Conservation (phyloP, 2,888 invertebrate genomes). For the Drosophila macrospina region DNA sequence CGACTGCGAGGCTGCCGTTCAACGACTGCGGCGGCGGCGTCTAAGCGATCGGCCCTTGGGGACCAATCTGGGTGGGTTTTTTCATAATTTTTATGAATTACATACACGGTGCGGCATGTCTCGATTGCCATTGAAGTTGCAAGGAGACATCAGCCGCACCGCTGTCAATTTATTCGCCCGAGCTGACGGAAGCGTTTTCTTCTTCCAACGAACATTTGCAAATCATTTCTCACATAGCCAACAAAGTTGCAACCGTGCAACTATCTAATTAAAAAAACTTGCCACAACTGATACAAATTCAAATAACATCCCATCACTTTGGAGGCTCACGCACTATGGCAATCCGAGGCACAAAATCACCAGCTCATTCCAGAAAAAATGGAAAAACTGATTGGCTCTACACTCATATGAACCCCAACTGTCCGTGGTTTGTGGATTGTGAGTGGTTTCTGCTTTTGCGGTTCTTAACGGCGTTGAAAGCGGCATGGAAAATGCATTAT, state of each 20-base stretch:
- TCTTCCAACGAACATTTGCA: constrained; percentile 52
- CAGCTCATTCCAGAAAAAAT: constrained; percentile 45
- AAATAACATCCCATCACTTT: constrained; percentile 65
- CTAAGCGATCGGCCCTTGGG: constrained; percentile 65
- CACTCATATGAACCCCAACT: constrained; percentile 49
- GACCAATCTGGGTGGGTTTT: constrained; percentile 80
- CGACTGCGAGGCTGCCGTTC: constrained; percentile 27
- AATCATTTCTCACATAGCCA: constrained; percentile 53
- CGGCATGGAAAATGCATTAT: constrained; percentile 76
- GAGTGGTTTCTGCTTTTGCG: constrained; percentile 65
- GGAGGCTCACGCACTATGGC: constrained; percentile 62
- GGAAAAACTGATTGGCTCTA: constrained; percentile 54
- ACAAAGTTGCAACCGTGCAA: constrained; percentile 14
- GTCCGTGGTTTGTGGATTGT: constrained; percentile 48
- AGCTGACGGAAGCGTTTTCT: constrained; percentile 61
- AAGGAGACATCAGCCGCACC: constrained; percentile 8
- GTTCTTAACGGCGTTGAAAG: constrained; percentile 59
- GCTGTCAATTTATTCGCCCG: constrained; percentile 39
- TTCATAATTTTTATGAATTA: constrained; percentile 79
- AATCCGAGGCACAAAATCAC: constrained; percentile 35
- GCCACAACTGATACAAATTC: constrained; percentile 50
- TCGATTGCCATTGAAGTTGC: constrained; percentile 46
- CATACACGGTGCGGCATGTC: constrained; percentile 60
- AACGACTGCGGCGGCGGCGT: constrained; percentile 13
- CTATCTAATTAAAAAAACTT: constrained; percentile 44